Percentiles rank a stretch among this genome's conserved stretches.
Evolutionary conservation across 2,888 invertebrate genomes (phyloP).

Genomic region (Teleogryllus oceanicus): DNA sequence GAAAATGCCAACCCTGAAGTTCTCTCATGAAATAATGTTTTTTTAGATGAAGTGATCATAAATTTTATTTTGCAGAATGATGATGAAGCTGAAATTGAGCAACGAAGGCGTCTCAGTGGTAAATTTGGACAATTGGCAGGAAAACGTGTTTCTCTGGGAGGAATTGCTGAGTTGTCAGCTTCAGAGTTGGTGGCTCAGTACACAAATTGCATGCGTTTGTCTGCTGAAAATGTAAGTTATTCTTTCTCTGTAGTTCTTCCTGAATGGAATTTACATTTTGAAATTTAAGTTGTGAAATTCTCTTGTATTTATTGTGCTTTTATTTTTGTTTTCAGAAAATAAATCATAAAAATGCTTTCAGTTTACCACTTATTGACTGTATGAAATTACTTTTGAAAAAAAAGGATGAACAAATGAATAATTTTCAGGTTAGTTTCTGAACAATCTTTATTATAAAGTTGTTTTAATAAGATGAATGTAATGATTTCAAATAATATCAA

Average conservation of each 20-base stretch:
- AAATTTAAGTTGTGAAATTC: not conserved
- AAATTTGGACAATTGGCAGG: not conserved
- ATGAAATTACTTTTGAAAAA: slow-evolving; percentile 7
- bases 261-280: too few species aligned
- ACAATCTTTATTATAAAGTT: too few species aligned
- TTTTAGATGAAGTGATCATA: not conserved
- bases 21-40: too few species aligned
- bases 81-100: not conserved
- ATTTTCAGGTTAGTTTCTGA: not conserved
- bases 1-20: too few species aligned
- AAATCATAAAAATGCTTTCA: slow-evolving; percentile 10
- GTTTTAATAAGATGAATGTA: too few species aligned
- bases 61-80: not conserved
- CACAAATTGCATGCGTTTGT: not conserved
- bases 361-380: not conserved
- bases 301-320: not conserved
- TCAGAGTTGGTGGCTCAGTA: slow-evolving; percentile 9
- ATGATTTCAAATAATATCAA: too few species aligned
- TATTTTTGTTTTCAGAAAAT: not conserved
- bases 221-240: not conserved
- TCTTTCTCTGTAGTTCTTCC: not conserved
- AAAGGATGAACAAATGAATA: not conserved
- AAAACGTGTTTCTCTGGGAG: not conserved
- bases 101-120: not conserved
- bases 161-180: not conserved